A percentile compares a stretch with the other conserved stretches of the same genome.
phyloP scores from a whole-genome alignment of 2,888 invertebrate genomes.

The Melangyna quadrimaculata region DNA sequence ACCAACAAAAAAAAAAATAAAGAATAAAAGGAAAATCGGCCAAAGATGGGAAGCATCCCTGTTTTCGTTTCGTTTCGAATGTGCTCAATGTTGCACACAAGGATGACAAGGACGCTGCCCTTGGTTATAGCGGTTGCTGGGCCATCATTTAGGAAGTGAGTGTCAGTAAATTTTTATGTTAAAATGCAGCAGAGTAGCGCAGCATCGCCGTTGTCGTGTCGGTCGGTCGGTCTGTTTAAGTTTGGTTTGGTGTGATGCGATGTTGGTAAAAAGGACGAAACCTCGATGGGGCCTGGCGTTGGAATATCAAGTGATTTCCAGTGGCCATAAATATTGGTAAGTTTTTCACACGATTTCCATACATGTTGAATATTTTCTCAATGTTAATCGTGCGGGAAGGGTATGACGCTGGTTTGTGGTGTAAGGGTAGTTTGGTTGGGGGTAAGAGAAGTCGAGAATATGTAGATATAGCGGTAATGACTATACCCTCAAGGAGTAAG shows the following conservation, averaged over 20 bases:
- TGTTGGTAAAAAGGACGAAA: constrained; percentile 39
- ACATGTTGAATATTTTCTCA: constrained; percentile 69
- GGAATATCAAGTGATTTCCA: constrained; percentile 72
- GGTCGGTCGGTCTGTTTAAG: constrained; percentile 4
- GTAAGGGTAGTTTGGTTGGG: no score
- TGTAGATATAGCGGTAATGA: constrained; percentile 43
- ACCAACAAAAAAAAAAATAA: constrained; percentile 17
- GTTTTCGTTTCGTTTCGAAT: constrained; percentile 58
- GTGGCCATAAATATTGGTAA: constrained; percentile 71
- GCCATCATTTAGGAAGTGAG: constrained; percentile 72
- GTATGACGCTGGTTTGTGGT: neutral
- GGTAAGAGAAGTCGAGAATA: neutral
- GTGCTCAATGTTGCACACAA: constrained; percentile 63
- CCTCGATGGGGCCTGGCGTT: constrained; percentile 52
- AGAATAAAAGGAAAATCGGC: neutral
- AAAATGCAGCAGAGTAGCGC: constrained; percentile 60
- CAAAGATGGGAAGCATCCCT: constrained; percentile 10
- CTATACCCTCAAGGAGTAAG: constrained; percentile 48
- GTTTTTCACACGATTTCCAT: constrained; percentile 70
- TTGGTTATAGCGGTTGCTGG: constrained; percentile 64
- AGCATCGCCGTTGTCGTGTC: constrained; percentile 23
- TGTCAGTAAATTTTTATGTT: constrained; percentile 72
- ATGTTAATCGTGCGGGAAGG: constrained; percentile 48
- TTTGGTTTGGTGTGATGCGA: constrained; percentile 21
- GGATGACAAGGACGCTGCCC: constrained; percentile 59